phyloP scores from a whole-genome alignment of 2,113 vertebrate genomes.

The Phalacrocorax brasilianus region DNA sequence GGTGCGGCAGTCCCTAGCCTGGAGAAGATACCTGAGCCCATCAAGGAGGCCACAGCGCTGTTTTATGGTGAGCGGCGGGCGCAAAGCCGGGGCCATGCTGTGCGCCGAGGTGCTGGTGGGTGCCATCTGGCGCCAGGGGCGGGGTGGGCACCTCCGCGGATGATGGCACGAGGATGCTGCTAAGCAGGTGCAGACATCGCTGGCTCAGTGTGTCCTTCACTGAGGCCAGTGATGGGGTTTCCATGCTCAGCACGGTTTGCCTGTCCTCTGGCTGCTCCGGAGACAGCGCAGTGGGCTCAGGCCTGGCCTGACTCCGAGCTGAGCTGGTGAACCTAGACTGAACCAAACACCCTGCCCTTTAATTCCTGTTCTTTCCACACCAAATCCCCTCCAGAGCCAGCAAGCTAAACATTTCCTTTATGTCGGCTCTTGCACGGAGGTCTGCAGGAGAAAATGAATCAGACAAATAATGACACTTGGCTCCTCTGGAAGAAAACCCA shows the following conservation, averaged over 20 bases:
- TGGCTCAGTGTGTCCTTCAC: fast-evolving
- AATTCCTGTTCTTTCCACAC: neutral
- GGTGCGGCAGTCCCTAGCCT: constrained; percentile 70
- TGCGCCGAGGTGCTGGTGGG: neutral
- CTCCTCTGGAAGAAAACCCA: neutral
- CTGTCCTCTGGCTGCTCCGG: neutral
- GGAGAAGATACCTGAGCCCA: constrained; percentile 87
- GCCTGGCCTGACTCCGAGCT: neutral
- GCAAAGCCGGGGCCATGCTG: neutral
- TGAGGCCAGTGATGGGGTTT: neutral
- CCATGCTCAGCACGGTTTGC: fast-evolving
- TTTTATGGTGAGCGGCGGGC: constrained; percentile 79
- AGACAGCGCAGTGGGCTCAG: fast-evolving
- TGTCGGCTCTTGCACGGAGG: fast-evolving
- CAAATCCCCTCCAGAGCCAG: neutral
- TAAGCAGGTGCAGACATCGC: neutral
- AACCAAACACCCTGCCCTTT: neutral
- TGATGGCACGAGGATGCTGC: neutral
- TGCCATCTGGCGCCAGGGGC: neutral
- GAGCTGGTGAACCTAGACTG: neutral
- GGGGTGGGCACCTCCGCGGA: neutral
- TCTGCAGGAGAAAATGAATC: neutral
- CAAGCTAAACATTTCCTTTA: neutral
- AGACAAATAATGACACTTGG: neutral
- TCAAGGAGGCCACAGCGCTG: constrained; percentile 92